phyloP scores from a whole-genome alignment of 2,113 vertebrate genomes.

The Galemys pyrenaicus region DNA sequence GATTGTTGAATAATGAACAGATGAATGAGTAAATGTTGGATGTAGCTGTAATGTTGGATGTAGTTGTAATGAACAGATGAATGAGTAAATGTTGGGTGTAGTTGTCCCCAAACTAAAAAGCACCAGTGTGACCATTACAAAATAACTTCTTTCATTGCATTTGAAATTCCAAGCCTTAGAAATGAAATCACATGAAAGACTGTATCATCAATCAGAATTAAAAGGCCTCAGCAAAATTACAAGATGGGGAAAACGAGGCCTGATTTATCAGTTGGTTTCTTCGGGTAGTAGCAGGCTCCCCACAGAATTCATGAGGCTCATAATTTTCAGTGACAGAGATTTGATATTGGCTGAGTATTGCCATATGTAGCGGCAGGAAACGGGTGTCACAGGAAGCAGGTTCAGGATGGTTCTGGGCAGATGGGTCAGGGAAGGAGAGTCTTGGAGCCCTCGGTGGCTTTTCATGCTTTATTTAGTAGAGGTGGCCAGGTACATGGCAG shows the following conservation, averaged over 20 bases:
- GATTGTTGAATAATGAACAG: constrained; percentile 4
- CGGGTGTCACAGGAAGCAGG: no score
- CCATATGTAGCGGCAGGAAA: no score
- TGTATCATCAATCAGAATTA: constrained; percentile 34
- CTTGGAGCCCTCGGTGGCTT: no score
- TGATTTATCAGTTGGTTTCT: constrained; percentile 41
- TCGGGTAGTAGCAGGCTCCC: background rate
- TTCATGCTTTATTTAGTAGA: no score
- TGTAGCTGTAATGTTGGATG: background rate
- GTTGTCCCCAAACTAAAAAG: constrained; percentile 15
- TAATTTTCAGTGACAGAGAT: constrained; percentile 30
- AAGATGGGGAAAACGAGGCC: background rate
- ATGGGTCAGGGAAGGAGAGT: no score
- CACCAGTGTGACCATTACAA: background rate
- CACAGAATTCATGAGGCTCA: background rate
- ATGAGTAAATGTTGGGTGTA: background rate
- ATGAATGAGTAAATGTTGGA: background rate
- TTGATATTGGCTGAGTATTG: constrained; percentile 10
- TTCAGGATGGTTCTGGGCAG: no score
- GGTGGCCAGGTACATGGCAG: no score
- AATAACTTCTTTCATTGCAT: background rate
- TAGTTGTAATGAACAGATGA: constrained; percentile 10
- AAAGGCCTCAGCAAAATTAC: constrained; percentile 48
- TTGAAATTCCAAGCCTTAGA: constrained; percentile 18
- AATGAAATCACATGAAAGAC: background rate